phyloP scores from a whole-genome alignment of 1,140 invertebrate genomes.

The Scylla paramamosain region DNA sequence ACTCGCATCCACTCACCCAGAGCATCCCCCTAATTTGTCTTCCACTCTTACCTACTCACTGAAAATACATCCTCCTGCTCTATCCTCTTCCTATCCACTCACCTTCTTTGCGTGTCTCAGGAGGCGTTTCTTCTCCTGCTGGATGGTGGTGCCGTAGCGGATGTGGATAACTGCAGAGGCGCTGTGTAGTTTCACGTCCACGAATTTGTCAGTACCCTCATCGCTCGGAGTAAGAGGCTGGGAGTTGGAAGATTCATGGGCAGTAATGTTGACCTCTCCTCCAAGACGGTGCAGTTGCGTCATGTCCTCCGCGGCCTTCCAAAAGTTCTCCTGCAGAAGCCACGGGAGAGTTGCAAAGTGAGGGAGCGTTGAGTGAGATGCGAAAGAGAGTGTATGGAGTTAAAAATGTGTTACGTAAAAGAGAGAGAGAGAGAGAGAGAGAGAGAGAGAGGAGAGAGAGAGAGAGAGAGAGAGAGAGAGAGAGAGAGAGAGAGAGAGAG shows the following conservation, averaged over 20 bases:
- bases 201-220: conserved; percentile 79
- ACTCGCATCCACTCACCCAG: neutral
- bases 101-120: conserved; percentile 90
- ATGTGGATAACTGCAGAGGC: conserved; percentile 80
- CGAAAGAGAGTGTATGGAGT: no score
- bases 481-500: neutral
- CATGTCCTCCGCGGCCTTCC: conserved; percentile 92
- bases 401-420: neutral
- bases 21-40: no score
- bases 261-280: conserved; percentile 95
- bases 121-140: conserved; percentile 92
- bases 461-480: neutral
- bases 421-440: neutral
- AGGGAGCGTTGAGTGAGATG: neutral
- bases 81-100: neutral
- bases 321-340: conserved; percentile 79
- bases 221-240: conserved; percentile 64
- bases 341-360: neutral
- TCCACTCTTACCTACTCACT: no score
- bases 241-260: conserved; percentile 89
- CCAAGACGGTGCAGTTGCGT: conserved; percentile 92
- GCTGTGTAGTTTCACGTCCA: conserved; percentile 91
- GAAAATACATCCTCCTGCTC: no score
- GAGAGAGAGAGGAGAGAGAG: neutral
- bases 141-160: conserved; percentile 92